Evolutionary conservation across 1,140 invertebrate species (phyloP), one percentile per base, ranked within the genome.

Genomic region (Hylyphantes graminicola): DNA sequence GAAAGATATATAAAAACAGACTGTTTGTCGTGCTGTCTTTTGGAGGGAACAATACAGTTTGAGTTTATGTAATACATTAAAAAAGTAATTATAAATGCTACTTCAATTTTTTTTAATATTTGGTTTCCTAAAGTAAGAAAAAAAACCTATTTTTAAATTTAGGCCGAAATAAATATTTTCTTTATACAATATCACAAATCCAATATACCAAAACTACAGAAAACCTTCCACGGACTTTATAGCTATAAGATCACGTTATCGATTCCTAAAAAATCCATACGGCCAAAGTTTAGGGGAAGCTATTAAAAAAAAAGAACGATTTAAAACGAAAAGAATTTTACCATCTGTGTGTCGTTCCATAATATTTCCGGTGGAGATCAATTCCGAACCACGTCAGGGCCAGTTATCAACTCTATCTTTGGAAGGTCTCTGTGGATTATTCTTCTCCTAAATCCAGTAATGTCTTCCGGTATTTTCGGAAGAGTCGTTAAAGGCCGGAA

Each of bases 381-480:
- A 80, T 80, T 80, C 65, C n/a, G 35, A 51, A 53, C 48, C 35
- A 78, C 54, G 53, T 54, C 10, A n/a, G 21, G 55, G 64, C 53
- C 70, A 50, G 77, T 67, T 80, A 80, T 80, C 77, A 80, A 48
- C 35, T 17, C 68, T 48, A n/a, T 59, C 59, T 64, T 48, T 21
- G 53, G 15, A 70, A 70, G 67, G 57, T 53, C 77, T 67, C 55
- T 61, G 35, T 55, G 51, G 77, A 80, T 80, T 80, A 80, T 80
- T 80, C 77, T 80, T 67, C 77, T 70, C 77, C 77, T 80, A 67
- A 80, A 80, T 80, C 65, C 77, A 48, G 77, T 80, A 80, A 80
- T 80, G 77, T 70, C 77, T 80, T 80, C 77, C 77, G 77, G 77
- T 70, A 80, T 80, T 80, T 80, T 80, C 64, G 77, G 77, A 80